Evolutionary conservation across 2,113 vertebrate species (phyloP), one percentile per base, ranked within the genome.

Genomic region (Calonectris borealis): DNA sequence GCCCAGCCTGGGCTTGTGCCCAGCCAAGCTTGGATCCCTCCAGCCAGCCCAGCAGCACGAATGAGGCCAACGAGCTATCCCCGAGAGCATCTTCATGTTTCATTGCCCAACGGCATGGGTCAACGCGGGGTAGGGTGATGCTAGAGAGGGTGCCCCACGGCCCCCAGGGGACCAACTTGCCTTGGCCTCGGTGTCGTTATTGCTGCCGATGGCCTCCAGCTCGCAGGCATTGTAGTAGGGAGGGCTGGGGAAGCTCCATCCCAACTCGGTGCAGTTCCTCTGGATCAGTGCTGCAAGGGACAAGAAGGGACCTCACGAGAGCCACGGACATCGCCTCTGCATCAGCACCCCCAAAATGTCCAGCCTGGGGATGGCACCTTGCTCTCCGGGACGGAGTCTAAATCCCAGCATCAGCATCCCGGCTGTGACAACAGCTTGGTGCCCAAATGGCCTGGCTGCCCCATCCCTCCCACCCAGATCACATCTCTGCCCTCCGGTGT

Each of bases 161-260:
- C 16, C 38, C 49, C 20, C 0, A 0, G n/a, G 26, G 24, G 27
- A 36, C 55, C 34, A 19, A 17, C 94, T 62, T 96, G 92, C 97
- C 97, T 96, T 93, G n/a, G 87, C 72, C 26, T 87, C 83, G 0
- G 97, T 81, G 83, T 97, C 83, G 0, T 96, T 97, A 21, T 0
- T 86, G 85, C 25, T 80, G 73, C 42, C 38, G 0, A 29, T 27
- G 46, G 27, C 42, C 65, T 97, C 95, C 87, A 97, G 89, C 89
- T 90, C 65, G 3, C 98, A 98, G 92, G 57, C 93, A 0, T 61
- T 87, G 62, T 93, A 70, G 93, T 98, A 98, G 19, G 97, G 86
- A 10, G 96, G 92, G 34, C 44, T 98, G 34, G 93, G 78, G 11
- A 51, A 3, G 51, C 95, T 98, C 98, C 98, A 98, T 8, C 98